These are phyloP conservation scores for Pangasianodon hypophthalmus DNA, from an alignment of 2,113 vertebrate genomes.

Conservation along the genomic window DNA sequence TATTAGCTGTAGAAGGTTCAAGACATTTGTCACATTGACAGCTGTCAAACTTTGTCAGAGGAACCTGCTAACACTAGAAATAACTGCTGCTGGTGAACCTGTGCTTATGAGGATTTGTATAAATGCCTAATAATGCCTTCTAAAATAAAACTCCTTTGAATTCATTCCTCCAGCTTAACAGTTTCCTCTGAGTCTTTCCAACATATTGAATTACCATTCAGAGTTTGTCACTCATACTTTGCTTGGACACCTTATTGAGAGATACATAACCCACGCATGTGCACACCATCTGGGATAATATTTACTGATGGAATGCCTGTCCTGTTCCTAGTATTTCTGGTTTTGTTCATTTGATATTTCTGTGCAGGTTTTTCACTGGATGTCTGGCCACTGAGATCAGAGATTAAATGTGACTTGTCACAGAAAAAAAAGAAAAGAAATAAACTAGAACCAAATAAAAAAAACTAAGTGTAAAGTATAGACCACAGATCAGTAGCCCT, in stretches of 20 bases:
- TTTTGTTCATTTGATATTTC: constrained; percentile 51
- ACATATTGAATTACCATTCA: constrained; percentile 63
- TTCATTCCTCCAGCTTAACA: constrained; percentile 35
- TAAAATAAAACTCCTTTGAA: constrained; percentile 49
- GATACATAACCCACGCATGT: constrained; percentile 49
- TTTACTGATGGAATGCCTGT: constrained; percentile 52
- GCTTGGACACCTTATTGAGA: constrained; percentile 51
- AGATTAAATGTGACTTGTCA: constrained; percentile 6
- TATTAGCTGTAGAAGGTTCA: not conserved
- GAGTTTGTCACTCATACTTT: constrained; percentile 47
- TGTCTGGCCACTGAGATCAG: constrained; percentile 25
- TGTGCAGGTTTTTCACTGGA: constrained; percentile 13
- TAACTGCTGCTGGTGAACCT: constrained; percentile 18
- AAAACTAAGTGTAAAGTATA: not conserved
- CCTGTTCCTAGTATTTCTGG: constrained; percentile 47
- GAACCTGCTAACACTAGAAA: constrained; percentile 20
- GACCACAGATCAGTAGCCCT: constrained; percentile 10
- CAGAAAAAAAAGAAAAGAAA: not conserved
- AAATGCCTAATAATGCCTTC: constrained; percentile 48
- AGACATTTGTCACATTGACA: not conserved
- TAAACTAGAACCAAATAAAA: not conserved
- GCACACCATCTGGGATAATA: constrained; percentile 63
- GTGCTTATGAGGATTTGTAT: not conserved
- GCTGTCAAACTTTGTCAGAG: constrained; percentile 13
- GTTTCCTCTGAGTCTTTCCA: constrained; percentile 44